Base-by-base conservation (phyloP, 1,140 invertebrate genomes). In the Colletes latitarsis region DNA sequence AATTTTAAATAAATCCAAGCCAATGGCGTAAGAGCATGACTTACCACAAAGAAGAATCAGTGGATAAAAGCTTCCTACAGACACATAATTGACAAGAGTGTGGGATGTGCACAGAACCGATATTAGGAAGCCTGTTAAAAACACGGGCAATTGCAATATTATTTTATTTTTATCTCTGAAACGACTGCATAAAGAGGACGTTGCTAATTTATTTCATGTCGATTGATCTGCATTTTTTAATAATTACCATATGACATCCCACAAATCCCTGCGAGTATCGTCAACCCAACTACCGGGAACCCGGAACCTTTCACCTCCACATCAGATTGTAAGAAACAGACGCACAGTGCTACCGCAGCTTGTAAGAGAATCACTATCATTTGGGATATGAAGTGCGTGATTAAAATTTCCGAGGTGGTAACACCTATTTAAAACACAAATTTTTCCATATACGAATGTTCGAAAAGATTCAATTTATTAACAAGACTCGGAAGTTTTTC, bases 61-160 rank as follows among this genome's bases (percentile, higher is more conserved):
- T 0, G 97, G 97, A 89, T 98, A 98, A 88, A 98, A 98, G 71
- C 96, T 96, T 1, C 98, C 98, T 0, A 97, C 95, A 6, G 97
- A 95, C 21, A 97, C 94, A 90, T 97, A 97, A 93, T 98, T 97
- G 0, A 97, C 97, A 76, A 96, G 94, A 0, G 95, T 96, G 84
- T 98, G 97, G 53, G 96, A 96, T 14, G 95, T 94, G 85, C 96
- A 97, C 41, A 96, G 91, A 0, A 97, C 94, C 0, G 97, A 98
- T 55, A 98, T 96, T 1, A 97, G 94, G 85, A 98, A 96, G 21
- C 96, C 95, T 95, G 82, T 8, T 0, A 62, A 74, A 43, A n/a
- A 6, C 4, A 5, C 30, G 30, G 30, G 30, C 52, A 46, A 49
- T 1, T 6, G 8, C 4, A 15, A 52, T 21, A 21, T 9, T 8